Evolutionary conservation across 2,797 vertebrate genomes (phyloP).

Genomic region (Iguana delicatissima): DNA sequence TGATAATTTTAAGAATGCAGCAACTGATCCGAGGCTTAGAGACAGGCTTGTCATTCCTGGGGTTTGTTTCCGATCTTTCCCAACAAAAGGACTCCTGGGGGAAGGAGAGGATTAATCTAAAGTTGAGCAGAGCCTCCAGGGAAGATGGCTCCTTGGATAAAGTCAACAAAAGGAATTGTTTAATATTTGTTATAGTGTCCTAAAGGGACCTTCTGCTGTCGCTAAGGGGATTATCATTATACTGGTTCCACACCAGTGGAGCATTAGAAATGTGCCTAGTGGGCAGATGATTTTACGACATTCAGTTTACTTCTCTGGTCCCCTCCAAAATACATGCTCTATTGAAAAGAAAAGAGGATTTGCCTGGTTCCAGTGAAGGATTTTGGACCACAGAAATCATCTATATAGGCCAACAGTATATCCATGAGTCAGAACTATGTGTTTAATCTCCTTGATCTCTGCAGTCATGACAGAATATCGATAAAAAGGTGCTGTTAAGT

Average conservation of each 20-base stretch:
- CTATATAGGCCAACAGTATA: conserved; percentile 42
- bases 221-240: conserved; percentile 73
- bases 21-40: conserved; percentile 67
- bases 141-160: conserved; percentile 78
- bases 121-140: conserved; percentile 75
- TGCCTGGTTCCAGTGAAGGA: conserved; percentile 41
- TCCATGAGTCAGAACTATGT: conserved; percentile 49
- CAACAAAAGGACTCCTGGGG: conserved; percentile 76
- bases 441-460: conserved; percentile 63
- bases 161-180: conserved; percentile 79
- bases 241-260: conserved; percentile 64
- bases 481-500: conserved; percentile 56
- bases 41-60: conserved; percentile 66
- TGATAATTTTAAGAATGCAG: conserved; percentile 71
- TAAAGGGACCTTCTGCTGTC: conserved; percentile 67
- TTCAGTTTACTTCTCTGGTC: conserved; percentile 57
- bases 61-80: conserved; percentile 69
- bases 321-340: conserved; percentile 59
- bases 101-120: conserved; percentile 75
- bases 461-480: conserved; percentile 51
- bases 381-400: conserved; percentile 56
- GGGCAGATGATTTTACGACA: conserved; percentile 63
- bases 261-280: conserved; percentile 64
- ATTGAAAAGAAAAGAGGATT: conserved; percentile 60
- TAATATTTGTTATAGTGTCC: conserved; percentile 75